Conservation (phyloP, 2,888 invertebrate species). For the Cotesia congregata region DNA sequence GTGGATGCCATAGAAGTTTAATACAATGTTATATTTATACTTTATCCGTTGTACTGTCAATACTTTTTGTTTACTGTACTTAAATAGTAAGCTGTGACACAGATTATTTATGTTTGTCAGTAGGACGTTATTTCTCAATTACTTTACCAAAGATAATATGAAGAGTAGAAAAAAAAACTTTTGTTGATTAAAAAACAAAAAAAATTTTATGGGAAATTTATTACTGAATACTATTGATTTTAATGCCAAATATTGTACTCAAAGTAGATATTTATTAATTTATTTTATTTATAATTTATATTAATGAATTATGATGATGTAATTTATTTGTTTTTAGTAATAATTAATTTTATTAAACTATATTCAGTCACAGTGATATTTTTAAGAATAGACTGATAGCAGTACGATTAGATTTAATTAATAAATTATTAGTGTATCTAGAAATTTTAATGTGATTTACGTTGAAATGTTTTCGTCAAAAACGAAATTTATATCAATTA, state of each 20-base stretch:
- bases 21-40: conserved; percentile 55
- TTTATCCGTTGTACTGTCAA: conserved; percentile 43
- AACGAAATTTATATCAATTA: conserved; percentile 29
- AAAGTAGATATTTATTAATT: neutral
- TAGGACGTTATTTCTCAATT: conserved; percentile 54
- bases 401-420: conserved; percentile 51
- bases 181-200: conserved; percentile 37
- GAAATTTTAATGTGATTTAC: conserved; percentile 52
- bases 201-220: conserved; percentile 16
- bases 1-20: conserved; percentile 38
- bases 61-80: conserved; percentile 23
- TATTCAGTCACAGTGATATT: conserved; percentile 58
- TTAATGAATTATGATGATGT: neutral
- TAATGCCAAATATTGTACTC: neutral
- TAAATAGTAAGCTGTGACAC: conserved; percentile 36
- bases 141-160: conserved; percentile 62
- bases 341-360: neutral
- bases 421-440: conserved; percentile 50
- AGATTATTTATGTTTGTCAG: conserved; percentile 50
- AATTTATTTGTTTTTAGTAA: neutral
- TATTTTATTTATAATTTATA: too few species aligned
- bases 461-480: conserved; percentile 21
- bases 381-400: conserved; percentile 63
- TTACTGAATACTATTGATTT: neutral
- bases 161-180: conserved; percentile 45